A percentile compares a stretch with the other conserved stretches of the same genome.
These are phyloP conservation scores for Pseudomyrmex pallidus DNA, from an alignment of 1,140 invertebrate genomes.

Conservation along the genomic window DNA sequence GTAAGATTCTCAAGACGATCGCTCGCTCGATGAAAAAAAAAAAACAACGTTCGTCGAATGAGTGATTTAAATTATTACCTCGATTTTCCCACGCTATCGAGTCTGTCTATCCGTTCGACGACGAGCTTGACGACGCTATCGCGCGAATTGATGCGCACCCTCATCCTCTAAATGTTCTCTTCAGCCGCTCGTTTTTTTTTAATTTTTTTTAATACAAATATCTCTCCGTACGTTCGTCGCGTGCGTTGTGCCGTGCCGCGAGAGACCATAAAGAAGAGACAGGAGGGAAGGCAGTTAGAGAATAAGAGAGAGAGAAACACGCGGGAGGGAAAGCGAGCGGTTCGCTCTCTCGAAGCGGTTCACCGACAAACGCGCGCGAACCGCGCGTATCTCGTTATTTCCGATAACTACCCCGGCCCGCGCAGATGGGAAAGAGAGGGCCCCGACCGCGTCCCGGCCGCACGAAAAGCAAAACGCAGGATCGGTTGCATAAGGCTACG, in stretches of 20 bases:
- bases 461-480: constrained; percentile 43
- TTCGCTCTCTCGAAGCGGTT: constrained; percentile 27
- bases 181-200: too few species aligned
- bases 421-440: constrained; percentile 1
- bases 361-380: background rate
- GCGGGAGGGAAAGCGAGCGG: background rate
- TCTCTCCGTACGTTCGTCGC: constrained; percentile 30
- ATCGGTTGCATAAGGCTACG: constrained; percentile 62
- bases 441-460: constrained; percentile 27
- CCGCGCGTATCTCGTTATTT: constrained; percentile 57
- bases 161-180: constrained; percentile 60
- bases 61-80: constrained; percentile 1
- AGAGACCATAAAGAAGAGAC: constrained; percentile 58
- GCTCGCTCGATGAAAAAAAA: background rate
- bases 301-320: constrained; percentile 5
- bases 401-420: constrained; percentile 19
- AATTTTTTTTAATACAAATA: constrained; percentile 41
- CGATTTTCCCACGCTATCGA: constrained; percentile 5
- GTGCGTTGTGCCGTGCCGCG: constrained; percentile 57
- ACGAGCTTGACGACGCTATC: constrained; percentile 43
- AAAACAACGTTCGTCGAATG: constrained; percentile 11
- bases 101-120: constrained; percentile 28
- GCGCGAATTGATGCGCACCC: constrained; percentile 43
- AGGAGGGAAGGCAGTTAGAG: background rate
- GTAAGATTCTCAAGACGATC: background rate